phyloP scores from a whole-genome alignment of 2,888 invertebrate genomes.

The Drosophila ezoana region DNA sequence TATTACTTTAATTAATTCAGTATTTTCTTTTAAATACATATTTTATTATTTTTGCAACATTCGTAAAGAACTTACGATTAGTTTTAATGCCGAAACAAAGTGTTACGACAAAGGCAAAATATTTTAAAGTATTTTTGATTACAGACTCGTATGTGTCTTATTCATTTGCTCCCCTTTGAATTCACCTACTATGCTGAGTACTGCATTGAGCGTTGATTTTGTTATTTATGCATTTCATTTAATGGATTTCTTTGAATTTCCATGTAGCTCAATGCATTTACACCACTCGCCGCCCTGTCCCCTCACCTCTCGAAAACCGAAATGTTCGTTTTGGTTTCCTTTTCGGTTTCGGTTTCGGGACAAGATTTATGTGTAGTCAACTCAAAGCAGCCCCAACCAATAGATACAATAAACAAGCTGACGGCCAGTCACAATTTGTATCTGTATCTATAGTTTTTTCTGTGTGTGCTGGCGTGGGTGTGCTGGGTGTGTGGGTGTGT shows the following conservation, averaged over 20 bases:
- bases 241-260: slow-evolving; percentile 52
- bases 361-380: slow-evolving; percentile 51
- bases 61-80: too few relatives aligned
- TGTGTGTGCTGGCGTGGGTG: not conserved
- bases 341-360: slow-evolving; percentile 15
- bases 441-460: slow-evolving; percentile 5
- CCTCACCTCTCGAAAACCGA: not conserved
- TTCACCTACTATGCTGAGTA: slow-evolving; percentile 7
- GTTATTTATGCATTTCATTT: slow-evolving; percentile 51
- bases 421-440: slow-evolving; percentile 44
- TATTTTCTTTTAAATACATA: too few relatives aligned
- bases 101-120: too few relatives aligned
- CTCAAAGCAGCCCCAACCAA: slow-evolving; percentile 33
- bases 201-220: slow-evolving; percentile 27
- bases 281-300: not conserved
- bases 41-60: too few relatives aligned
- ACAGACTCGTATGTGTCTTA: not conserved
- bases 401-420: slow-evolving; percentile 30
- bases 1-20: too few relatives aligned
- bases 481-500: not conserved
- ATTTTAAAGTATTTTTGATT: too few relatives aligned
- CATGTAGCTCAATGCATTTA: slow-evolving; percentile 21
- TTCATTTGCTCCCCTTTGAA: not conserved
- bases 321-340: slow-evolving; percentile 7
- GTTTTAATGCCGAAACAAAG: too few relatives aligned